Percentiles rank a stretch among this genome's conserved stretches.
Evolutionary conservation across 2,113 vertebrate species (phyloP).

Genomic region (Callipepla squamata): DNA sequence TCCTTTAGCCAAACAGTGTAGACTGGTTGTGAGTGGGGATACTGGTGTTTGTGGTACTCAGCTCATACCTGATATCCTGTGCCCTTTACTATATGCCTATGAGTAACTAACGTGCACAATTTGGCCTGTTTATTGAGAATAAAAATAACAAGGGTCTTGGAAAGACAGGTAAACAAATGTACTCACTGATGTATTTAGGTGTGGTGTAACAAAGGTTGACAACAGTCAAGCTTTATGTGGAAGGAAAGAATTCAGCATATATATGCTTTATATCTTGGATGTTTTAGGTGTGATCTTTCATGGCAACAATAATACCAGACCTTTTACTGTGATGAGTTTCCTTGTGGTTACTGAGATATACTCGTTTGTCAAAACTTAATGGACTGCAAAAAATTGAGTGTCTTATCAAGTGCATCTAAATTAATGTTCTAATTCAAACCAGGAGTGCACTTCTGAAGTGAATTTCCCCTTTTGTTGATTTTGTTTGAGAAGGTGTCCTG

Average conservation of each 20-base stretch:
- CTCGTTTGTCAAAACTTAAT: background rate
- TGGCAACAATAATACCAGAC: background rate
- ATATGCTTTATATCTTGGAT: background rate
- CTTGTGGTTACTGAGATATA: background rate
- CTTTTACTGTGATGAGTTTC: background rate
- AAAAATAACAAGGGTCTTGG: background rate
- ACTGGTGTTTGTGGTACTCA: background rate
- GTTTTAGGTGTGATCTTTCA: background rate
- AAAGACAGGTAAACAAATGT: background rate
- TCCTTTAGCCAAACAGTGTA: background rate
- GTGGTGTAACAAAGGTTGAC: background rate
- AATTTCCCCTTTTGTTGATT: background rate
- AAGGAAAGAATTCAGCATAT: background rate
- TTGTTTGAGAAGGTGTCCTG: background rate
- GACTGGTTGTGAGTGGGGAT: background rate
- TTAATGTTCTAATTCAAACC: background rate
- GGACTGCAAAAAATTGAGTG: background rate
- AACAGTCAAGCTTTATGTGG: background rate
- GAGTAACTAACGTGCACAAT: background rate
- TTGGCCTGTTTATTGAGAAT: background rate
- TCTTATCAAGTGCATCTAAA: background rate
- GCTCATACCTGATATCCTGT: fast-evolving
- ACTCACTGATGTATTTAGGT: background rate
- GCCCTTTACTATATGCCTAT: background rate
- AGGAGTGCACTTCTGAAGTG: background rate